These are phyloP conservation scores for Resseliella maxima DNA, from an alignment of 2,888 invertebrate genomes.

Conservation along the genomic window DNA sequence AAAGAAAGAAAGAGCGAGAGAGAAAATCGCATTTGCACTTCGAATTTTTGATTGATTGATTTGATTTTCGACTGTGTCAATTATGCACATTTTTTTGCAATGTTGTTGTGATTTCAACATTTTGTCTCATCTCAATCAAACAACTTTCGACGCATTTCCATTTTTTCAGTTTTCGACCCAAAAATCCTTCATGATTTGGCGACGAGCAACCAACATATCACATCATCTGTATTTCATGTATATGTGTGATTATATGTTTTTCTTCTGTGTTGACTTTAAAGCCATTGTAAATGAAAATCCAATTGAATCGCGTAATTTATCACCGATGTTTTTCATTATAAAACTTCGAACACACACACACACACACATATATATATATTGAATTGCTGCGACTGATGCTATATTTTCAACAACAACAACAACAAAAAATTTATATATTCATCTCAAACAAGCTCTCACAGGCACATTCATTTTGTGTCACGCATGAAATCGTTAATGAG, in stretches of 20 bases:
- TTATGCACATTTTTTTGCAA: not conserved
- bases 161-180: not conserved
- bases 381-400: not conserved
- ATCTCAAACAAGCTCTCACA: not conserved
- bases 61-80: slow-evolving; percentile 34
- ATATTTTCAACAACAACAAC: not conserved
- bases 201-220: not conserved
- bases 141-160: not conserved
- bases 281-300: slow-evolving; percentile 28
- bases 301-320: slow-evolving; percentile 38
- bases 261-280: slow-evolving; percentile 18
- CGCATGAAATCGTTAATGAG: slow-evolving; percentile 28
- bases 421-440: not conserved
- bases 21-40: not conserved
- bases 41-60: slow-evolving; percentile 38
- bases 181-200: not conserved
- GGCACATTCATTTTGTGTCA: not conserved
- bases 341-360: not conserved
- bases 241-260: not conserved
- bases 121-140: not conserved
- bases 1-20: not conserved
- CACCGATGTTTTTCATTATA: slow-evolving; percentile 28
- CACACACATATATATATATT: not conserved
- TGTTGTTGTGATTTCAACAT: not conserved
- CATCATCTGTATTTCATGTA: not conserved